Evolutionary conservation across 2,113 vertebrate species (phyloP).

Genomic region (Phoxinus phoxinus): DNA sequence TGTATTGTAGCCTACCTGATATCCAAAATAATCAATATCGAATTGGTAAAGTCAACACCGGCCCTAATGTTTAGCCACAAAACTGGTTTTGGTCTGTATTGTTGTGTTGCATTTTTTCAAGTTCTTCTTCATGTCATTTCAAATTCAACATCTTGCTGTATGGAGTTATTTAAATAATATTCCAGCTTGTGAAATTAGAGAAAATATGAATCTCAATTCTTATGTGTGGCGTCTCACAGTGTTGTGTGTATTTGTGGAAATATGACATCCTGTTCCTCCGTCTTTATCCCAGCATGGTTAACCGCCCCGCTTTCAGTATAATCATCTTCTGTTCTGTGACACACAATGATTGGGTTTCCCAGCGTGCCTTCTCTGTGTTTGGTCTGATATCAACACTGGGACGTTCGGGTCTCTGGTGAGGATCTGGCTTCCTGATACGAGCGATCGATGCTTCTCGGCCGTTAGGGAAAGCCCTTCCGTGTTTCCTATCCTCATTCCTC

Average conservation of each 20-base stretch:
- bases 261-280: constrained; percentile 15
- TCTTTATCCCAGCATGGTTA: neutral
- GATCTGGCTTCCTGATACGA: constrained; percentile 8
- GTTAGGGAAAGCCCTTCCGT: constrained; percentile 49
- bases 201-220: neutral
- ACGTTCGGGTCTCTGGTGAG: neutral
- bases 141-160: neutral
- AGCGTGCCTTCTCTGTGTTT: neutral
- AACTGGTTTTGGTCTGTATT: neutral
- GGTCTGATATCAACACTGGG: neutral
- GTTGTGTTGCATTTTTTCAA: neutral
- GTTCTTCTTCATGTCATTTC: neutral
- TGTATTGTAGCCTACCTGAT: too few species aligned
- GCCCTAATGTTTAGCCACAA: neutral
- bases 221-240: neutral
- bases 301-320: neutral
- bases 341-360: neutral
- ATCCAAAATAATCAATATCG: too few species aligned
- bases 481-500: constrained; percentile 59
- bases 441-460: constrained; percentile 37
- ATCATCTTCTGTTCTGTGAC: neutral
- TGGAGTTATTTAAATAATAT: neutral
- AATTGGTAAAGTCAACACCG: too few species aligned
- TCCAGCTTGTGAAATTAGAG: neutral
- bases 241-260: neutral